Conservation (phyloP, 2,888 invertebrate species). For the Invenusta paracnida region DNA sequence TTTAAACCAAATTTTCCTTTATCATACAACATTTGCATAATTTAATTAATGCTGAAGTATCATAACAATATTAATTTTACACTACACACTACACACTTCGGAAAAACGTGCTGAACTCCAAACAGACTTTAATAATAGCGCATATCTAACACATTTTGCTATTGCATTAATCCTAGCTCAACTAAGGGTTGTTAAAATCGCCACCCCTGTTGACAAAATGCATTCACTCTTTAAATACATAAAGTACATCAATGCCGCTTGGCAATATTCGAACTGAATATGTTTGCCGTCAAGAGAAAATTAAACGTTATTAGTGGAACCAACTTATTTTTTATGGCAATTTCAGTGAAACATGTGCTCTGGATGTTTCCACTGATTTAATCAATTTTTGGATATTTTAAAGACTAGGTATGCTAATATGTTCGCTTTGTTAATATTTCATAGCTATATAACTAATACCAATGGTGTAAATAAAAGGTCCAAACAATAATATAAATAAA, state of each 20-base stretch:
- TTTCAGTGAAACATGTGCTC: neutral
- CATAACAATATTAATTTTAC: too few species aligned
- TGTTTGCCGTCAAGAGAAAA: too few species aligned
- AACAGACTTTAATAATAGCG: too few species aligned
- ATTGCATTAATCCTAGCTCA: neutral
- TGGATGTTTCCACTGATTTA: neutral
- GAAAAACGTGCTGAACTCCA: too few species aligned
- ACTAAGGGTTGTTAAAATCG: neutral
- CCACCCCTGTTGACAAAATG: neutral
- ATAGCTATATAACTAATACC: neutral
- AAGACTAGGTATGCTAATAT: neutral
- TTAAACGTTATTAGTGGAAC: too few species aligned
- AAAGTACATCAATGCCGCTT: neutral
- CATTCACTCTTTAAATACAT: neutral
- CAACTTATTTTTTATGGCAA: too few species aligned
- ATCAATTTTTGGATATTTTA: neutral
- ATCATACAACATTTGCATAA: too few species aligned
- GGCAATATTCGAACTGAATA: neutral
- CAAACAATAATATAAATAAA: neutral
- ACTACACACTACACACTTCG: too few species aligned
- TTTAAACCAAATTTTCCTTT: too few species aligned
- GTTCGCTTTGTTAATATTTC: neutral
- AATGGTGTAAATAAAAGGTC: neutral
- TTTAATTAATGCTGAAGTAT: too few species aligned
- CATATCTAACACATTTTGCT: too few species aligned